Conservation (phyloP, 2,888 invertebrate species). For the Ectemnius cavifrons region DNA sequence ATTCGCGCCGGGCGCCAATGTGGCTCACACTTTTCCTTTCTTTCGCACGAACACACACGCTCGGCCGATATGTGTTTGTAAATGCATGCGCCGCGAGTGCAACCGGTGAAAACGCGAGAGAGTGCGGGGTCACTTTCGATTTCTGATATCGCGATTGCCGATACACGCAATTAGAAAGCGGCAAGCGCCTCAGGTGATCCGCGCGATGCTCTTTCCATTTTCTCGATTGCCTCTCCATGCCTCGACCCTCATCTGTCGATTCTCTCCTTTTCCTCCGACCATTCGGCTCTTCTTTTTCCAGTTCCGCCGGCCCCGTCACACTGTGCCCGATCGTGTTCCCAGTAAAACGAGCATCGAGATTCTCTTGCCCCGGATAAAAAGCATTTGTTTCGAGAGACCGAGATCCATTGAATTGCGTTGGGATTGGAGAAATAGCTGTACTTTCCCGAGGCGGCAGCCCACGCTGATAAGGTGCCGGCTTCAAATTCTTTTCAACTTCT, state of each 20-base stretch:
- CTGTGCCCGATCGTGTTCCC: conserved; percentile 5
- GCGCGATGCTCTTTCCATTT: conserved; percentile 20
- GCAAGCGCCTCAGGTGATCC: background rate
- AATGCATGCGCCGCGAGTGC: too few species aligned
- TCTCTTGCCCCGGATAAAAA: conserved; percentile 34
- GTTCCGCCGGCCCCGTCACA: background rate
- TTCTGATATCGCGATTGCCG: conserved; percentile 59
- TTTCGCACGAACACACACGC: conserved; percentile 26
- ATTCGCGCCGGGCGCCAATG: conserved; percentile 5
- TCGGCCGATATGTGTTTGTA: too few species aligned
- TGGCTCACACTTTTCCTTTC: conserved; percentile 46
- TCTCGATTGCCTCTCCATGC: conserved; percentile 46
- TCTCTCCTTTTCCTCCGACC: conserved; percentile 29
- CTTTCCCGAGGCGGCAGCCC: background rate
- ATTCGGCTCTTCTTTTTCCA: background rate
- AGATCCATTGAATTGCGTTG: conserved; percentile 1
- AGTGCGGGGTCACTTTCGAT: conserved; percentile 71
- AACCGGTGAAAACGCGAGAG: conserved; percentile 60
- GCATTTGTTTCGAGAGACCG: conserved; percentile 5
- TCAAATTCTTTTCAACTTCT: background rate
- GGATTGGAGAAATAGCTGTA: background rate
- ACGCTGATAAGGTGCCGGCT: background rate
- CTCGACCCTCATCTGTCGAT: conserved; percentile 18
- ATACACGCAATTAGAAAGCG: conserved; percentile 34
- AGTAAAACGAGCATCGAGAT: conserved; percentile 30